A percentile compares a stretch with the other conserved stretches of the same genome.
These are phyloP conservation scores for Malthinus flaveolus DNA, from an alignment of 2,888 invertebrate species.

Conservation along the genomic window DNA sequence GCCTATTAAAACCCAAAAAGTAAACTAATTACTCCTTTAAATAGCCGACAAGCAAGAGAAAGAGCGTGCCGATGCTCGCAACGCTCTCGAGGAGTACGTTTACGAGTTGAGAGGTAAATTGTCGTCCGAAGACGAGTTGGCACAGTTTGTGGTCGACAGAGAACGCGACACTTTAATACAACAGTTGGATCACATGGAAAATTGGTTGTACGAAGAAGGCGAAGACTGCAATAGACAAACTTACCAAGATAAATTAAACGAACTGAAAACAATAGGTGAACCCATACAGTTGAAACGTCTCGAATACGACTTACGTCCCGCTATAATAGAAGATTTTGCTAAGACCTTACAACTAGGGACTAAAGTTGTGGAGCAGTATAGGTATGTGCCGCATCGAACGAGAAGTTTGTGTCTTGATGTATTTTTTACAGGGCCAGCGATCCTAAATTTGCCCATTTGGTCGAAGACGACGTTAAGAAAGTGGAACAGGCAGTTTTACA, in stretches of 20 bases:
- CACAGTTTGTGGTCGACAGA: conserved; percentile 72
- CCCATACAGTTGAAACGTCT: conserved; percentile 82
- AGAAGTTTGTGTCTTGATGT: too few species aligned
- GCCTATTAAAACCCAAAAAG: not conserved
- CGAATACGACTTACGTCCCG: conserved; percentile 80
- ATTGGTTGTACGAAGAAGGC: conserved; percentile 97
- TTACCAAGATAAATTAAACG: conserved; percentile 65
- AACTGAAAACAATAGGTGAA: conserved; percentile 77
- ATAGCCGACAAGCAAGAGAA: conserved; percentile 89
- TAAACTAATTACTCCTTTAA: conserved; percentile 47
- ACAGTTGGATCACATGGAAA: conserved; percentile 83
- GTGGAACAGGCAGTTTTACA: conserved; percentile 70
- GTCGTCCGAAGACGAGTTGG: conserved; percentile 73
- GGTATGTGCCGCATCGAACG: conserved; percentile 54
- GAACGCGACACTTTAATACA: conserved; percentile 67
- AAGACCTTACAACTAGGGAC: conserved; percentile 73
- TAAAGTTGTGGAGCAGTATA: conserved; percentile 65
- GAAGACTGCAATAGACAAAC: conserved; percentile 86
- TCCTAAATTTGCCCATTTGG: conserved; percentile 77
- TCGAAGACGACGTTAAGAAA: conserved; percentile 80
- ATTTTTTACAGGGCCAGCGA: conserved; percentile 61
- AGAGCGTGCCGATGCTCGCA: conserved; percentile 92
- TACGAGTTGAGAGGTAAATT: conserved; percentile 94
- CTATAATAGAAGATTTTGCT: conserved; percentile 80
- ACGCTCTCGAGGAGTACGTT: conserved; percentile 97